Evolutionary conservation across 2,888 invertebrate genomes (phyloP).

Genomic region (Hedychridium roseum): DNA sequence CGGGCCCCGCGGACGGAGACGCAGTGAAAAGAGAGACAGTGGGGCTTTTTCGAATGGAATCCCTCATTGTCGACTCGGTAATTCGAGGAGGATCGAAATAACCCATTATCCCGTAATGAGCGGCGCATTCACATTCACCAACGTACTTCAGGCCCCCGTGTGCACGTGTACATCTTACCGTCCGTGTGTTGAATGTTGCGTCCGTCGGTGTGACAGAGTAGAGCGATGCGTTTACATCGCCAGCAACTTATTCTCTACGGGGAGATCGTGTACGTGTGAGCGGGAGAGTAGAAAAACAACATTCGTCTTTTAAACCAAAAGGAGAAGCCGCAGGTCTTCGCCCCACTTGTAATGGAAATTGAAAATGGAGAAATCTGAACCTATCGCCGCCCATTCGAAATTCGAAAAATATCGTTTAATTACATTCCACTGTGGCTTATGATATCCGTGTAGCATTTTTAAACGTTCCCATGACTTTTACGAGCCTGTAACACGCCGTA

Average conservation of each 20-base stretch:
- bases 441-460: too few relatives aligned
- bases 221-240: slow-evolving; percentile 11
- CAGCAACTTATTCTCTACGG: slow-evolving; percentile 13
- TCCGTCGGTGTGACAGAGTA: neutral
- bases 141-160: slow-evolving; percentile 12
- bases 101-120: slow-evolving; percentile 60
- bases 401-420: too few relatives aligned
- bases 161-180: slow-evolving; percentile 3
- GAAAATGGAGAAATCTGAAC: too few relatives aligned
- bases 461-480: too few relatives aligned
- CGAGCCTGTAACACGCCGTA: too few relatives aligned
- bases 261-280: too few relatives aligned
- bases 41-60: slow-evolving; percentile 53
- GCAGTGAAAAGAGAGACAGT: slow-evolving; percentile 14
- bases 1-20: slow-evolving; percentile 7
- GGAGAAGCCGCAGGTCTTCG: too few relatives aligned
- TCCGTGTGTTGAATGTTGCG: slow-evolving; percentile 11
- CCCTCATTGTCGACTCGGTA: slow-evolving; percentile 59
- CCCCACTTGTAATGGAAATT: too few relatives aligned
- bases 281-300: too few relatives aligned
- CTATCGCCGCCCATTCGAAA: too few relatives aligned
- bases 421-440: too few relatives aligned
- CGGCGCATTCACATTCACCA: slow-evolving; percentile 43
- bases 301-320: too few relatives aligned
- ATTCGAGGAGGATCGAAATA: slow-evolving; percentile 60